These are phyloP conservation scores for Scomber scombrus DNA, from an alignment of 2,113 vertebrate genomes.

Conservation along the genomic window DNA sequence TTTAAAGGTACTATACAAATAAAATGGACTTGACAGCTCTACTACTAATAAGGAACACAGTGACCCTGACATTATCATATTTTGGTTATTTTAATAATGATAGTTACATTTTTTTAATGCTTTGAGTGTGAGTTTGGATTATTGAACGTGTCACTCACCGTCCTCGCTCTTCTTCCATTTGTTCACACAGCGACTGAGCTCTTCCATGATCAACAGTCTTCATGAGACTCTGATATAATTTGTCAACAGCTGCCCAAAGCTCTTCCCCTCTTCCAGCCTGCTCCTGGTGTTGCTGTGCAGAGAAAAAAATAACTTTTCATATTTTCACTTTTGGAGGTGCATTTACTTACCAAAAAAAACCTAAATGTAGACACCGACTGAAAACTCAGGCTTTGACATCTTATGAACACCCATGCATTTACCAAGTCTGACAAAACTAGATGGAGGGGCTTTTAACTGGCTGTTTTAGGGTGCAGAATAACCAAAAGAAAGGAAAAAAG, in stretches of 20 bases:
- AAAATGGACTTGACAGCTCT: no score
- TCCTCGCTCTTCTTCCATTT: conserved; percentile 72
- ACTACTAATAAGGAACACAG: no score
- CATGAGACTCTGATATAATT: conserved; percentile 79
- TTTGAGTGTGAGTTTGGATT: no score
- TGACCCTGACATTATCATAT: no score
- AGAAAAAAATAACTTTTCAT: conserved; percentile 18
- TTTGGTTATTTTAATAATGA: no score
- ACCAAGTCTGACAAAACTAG: conserved; percentile 28
- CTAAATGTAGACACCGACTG: neutral
- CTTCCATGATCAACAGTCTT: conserved; percentile 78
- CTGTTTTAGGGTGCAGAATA: neutral
- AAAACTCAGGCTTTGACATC: conserved; percentile 8
- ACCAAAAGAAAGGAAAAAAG: neutral
- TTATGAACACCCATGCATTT: conserved; percentile 1
- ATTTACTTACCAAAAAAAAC: conserved; percentile 4
- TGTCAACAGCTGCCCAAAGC: conserved; percentile 81
- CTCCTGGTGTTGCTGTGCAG: conserved; percentile 86
- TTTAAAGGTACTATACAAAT: no score
- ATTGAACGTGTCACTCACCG: conserved; percentile 77
- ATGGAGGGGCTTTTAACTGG: conserved; percentile 35
- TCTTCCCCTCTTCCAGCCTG: conserved; percentile 80
- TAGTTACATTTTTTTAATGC: no score
- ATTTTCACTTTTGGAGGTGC: conserved; percentile 11
- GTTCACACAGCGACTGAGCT: conserved; percentile 80